phyloP scores from a whole-genome alignment of 2,888 invertebrate genomes.

The Pristionchus mayeri region DNA sequence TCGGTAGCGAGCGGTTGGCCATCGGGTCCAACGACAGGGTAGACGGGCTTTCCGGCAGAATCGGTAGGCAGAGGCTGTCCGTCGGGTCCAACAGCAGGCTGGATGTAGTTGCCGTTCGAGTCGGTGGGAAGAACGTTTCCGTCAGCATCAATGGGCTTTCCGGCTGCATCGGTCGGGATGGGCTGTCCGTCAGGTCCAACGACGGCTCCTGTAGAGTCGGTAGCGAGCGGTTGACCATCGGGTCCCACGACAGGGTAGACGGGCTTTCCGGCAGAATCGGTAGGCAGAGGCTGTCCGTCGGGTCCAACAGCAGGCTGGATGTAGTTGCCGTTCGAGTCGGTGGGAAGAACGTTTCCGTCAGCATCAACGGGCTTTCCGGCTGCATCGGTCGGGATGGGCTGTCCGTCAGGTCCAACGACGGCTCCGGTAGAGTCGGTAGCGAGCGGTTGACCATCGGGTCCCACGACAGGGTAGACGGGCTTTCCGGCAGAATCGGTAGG shows the following conservation, averaged over 20 bases:
- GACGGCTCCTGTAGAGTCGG: constrained; percentile 54
- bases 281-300: constrained; percentile 55
- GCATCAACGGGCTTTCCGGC: constrained; percentile 51
- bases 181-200: constrained; percentile 58
- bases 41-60: constrained; percentile 51
- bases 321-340: constrained; percentile 57
- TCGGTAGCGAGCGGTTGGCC: constrained; percentile 58
- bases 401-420: constrained; percentile 55
- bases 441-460: constrained; percentile 56
- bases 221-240: constrained; percentile 58
- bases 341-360: constrained; percentile 60
- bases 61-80: constrained; percentile 54
- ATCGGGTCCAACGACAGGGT: constrained; percentile 57
- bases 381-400: constrained; percentile 44
- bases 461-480: constrained; percentile 54
- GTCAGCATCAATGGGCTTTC: constrained; percentile 54
- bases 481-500: constrained; percentile 62
- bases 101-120: constrained; percentile 52
- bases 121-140: constrained; percentile 62
- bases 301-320: constrained; percentile 54
- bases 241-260: constrained; percentile 55
- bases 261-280: constrained; percentile 59
- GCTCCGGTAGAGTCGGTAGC: constrained; percentile 59
- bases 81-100: constrained; percentile 56
- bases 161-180: constrained; percentile 34